Conservation (phyloP, 2,888 invertebrate species). For the Andrena fulva region DNA sequence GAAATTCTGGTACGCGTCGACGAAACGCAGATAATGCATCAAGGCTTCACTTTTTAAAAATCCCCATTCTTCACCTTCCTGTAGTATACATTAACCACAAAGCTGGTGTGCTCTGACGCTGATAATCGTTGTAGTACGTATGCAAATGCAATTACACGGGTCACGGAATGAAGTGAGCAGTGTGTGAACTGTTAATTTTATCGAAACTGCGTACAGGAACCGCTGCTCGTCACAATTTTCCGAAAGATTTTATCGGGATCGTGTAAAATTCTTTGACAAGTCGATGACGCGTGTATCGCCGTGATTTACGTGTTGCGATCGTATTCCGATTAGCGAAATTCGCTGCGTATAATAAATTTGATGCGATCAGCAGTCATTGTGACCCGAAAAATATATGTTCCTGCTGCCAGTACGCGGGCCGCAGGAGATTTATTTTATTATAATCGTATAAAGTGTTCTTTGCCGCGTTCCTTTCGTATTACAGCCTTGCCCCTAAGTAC, state of each 20-base stretch:
- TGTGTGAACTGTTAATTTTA: not conserved
- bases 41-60: too few relatives aligned
- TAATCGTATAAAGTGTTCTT: not conserved
- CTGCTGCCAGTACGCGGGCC: not conserved
- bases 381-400: conserved; percentile 18
- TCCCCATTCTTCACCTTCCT: too few relatives aligned
- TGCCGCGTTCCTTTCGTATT: not conserved
- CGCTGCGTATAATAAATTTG: conserved; percentile 43
- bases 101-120: not conserved
- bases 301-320: conserved; percentile 26
- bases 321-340: not conserved
- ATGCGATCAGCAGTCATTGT: conserved; percentile 30
- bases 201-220: too few relatives aligned
- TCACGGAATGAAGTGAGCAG: not conserved
- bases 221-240: conserved; percentile 7
- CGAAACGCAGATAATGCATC: too few relatives aligned
- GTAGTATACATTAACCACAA: too few relatives aligned
- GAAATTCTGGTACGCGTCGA: too few relatives aligned
- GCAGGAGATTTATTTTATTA: conserved; percentile 23
- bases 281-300: not conserved
- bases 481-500: not conserved
- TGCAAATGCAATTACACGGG: not conserved
- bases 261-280: conserved; percentile 12
- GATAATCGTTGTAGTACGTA: not conserved
- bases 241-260: not conserved